Evolutionary conservation across 2,113 vertebrate species (phyloP).

Genomic region (Anolis carolinensis): DNA sequence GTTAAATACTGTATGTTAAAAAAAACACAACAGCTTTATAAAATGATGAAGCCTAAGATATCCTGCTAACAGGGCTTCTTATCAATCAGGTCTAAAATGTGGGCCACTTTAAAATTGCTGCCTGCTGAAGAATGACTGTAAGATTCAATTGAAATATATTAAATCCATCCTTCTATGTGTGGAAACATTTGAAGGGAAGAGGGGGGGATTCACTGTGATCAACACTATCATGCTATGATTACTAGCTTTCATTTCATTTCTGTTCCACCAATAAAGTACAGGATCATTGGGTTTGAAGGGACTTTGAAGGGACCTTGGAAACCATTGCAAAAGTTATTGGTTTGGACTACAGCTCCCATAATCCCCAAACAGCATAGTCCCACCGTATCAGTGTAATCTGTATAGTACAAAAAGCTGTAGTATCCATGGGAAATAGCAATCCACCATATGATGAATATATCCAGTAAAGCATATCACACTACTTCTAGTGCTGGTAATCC

Average conservation of each 20-base stretch:
- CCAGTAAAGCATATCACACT: background rate
- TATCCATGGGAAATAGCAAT: too few relatives aligned
- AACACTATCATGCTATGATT: background rate
- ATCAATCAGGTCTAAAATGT: constrained; percentile 34
- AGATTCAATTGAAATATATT: constrained; percentile 23
- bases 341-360: too few relatives aligned
- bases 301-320: background rate
- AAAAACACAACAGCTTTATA: background rate
- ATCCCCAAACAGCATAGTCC: too few relatives aligned
- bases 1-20: constrained; percentile 27
- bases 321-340: too few relatives aligned
- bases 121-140: constrained; percentile 10
- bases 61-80: background rate
- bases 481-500: background rate
- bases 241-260: background rate
- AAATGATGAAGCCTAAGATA: background rate
- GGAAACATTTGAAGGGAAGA: background rate
- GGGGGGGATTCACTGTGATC: background rate
- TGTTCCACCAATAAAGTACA: background rate
- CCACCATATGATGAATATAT: background rate
- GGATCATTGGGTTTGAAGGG: too few relatives aligned
- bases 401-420: background rate
- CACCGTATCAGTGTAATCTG: too few relatives aligned
- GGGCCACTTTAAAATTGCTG: background rate
- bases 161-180: background rate